Evolutionary conservation across 2,888 invertebrate genomes (phyloP).

Genomic region (Villa cingulata): DNA sequence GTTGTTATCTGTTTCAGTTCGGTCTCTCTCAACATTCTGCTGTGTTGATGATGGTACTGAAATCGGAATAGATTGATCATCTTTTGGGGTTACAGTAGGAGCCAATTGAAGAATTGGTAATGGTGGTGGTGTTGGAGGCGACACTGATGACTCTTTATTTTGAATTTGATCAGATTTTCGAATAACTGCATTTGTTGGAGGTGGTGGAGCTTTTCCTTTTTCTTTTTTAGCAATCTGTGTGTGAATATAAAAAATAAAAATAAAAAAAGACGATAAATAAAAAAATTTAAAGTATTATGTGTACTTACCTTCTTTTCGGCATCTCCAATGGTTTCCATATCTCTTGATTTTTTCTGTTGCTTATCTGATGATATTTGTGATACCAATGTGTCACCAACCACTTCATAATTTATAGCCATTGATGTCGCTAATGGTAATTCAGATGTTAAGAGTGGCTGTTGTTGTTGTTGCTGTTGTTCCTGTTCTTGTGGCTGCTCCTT

Average conservation of each 20-base stretch:
- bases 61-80: constrained; percentile 13
- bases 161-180: constrained; percentile 2
- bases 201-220: constrained; percentile 70
- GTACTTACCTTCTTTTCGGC: constrained; percentile 29
- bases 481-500: too few species aligned
- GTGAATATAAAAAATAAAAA: background rate
- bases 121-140: constrained; percentile 24
- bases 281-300: too few species aligned
- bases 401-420: background rate
- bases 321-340: constrained; percentile 20
- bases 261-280: too few species aligned
- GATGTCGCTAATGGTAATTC: too few species aligned
- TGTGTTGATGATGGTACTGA: background rate
- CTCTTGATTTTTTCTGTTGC: background rate
- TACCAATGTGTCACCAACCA: background rate
- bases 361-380: background rate
- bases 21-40: background rate
- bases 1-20: background rate
- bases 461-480: constrained; percentile 8
- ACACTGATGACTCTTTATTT: constrained; percentile 12
- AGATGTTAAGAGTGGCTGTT: too few species aligned
- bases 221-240: constrained; percentile 20
- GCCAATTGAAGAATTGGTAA: constrained; percentile 32
- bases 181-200: constrained; percentile 35
- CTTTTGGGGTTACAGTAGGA: constrained; percentile 25